These are phyloP conservation scores for Plagodis pulveraria DNA, from an alignment of 2,888 invertebrate genomes.

Conservation along the genomic window DNA sequence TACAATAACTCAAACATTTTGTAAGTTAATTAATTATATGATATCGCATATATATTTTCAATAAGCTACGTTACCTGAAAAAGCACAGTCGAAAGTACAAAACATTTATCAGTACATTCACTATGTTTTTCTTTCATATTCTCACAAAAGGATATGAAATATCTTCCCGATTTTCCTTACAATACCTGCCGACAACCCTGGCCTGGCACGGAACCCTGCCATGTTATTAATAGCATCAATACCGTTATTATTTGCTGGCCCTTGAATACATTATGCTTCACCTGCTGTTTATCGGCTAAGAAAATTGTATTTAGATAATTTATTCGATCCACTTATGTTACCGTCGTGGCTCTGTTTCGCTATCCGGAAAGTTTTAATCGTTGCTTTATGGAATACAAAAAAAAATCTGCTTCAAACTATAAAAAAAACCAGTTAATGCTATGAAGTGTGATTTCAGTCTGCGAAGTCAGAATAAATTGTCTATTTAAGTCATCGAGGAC, in stretches of 20 bases:
- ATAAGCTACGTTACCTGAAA: background rate
- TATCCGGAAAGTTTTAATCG: no score
- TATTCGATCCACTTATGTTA: background rate
- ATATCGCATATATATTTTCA: background rate
- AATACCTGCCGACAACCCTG: conserved; percentile 30
- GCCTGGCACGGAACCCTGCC: conserved; percentile 13
- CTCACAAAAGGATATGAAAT: conserved; percentile 34
- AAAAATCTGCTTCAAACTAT: no score
- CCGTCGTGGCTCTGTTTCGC: background rate
- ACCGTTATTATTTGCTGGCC: conserved; percentile 32
- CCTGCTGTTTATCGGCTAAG: conserved; percentile 19
- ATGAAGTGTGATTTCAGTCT: no score
- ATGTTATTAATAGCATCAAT: conserved; percentile 38
- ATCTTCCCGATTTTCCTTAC: conserved; percentile 33
- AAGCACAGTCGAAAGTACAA: conserved; percentile 4
- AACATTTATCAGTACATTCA: conserved; percentile 12
- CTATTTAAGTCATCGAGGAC: conserved; percentile 17
- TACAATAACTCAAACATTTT: no score
- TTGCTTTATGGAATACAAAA: no score
- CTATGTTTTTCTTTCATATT: conserved; percentile 27
- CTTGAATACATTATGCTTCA: conserved; percentile 24
- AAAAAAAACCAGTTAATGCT: no score
- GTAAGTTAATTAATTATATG: background rate
- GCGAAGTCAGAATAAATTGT: background rate
- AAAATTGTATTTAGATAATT: conserved; percentile 7